Evolutionary conservation across 2,888 invertebrate species (phyloP), one percentile per base, ranked within the genome.

Genomic region (Aspidiotus rigidus): DNA sequence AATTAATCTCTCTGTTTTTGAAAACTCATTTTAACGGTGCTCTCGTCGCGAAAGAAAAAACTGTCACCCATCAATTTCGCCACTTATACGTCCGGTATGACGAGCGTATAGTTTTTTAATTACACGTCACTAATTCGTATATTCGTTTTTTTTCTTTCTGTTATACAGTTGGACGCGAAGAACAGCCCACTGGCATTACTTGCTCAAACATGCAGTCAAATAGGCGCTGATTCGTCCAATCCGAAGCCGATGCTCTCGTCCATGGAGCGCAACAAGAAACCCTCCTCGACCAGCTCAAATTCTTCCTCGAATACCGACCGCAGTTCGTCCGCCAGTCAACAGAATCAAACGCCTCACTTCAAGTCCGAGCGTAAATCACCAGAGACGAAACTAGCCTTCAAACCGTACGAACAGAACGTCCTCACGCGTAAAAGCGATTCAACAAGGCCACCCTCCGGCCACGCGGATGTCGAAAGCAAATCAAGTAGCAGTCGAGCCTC

Each of bases 181-280:
- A 96, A 96, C 81, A 95, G 94, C 81, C 97, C 97, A 40, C 81
- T 97, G 79, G 96, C 96, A 64, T 83, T 97, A 72, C 82, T 97
- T 75, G 96, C 96, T 69, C 95, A 95, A 80, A 97, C 97, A 69
- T 97, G 97, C 83, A 96, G 94, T 78, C 95, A 94, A 77, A 97
- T 97, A 76, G 97, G 95, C 73, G 88, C 91, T 7, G 95, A 95
- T 74, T 77, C 80, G 73, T 83, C 85, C 57, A 86, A 88, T 76
- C 85, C 88, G 39, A 71, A 72, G 42, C 70, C 72, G 16, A 87
- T 89, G 54, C 85, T 88, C 60, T 82, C 80, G 1, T 72, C 72
- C 8, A 61, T 71, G 62, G 72, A 64, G 10, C 73, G 71, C 39
- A 73, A 71, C 10, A 73, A 72, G 64, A 72, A 59, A 39, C n/a